Evolutionary conservation across 2,888 invertebrate species (phyloP), one percentile per base, ranked within the genome.

Genomic region (Baccha elongata): DNA sequence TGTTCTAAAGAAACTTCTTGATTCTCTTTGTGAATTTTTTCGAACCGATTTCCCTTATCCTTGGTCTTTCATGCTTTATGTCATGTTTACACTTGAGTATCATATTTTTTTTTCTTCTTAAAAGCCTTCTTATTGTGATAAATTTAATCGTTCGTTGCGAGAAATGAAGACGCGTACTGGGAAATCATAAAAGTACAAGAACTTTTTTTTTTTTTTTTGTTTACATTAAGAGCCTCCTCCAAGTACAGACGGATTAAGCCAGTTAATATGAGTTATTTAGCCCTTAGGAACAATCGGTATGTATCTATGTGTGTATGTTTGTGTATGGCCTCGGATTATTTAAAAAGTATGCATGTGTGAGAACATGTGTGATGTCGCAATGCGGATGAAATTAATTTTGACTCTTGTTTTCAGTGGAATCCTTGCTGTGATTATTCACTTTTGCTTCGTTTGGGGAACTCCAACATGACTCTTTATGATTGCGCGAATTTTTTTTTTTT

Each of bases 361-460:
- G 60, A 71, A 65, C 71, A 76, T 67, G 52, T 76, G 74, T 53
- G 65, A 71, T 81, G 71, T 60, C 76, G 81, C 81, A 81, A 81
- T 81, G 81, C 81, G 53, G 71, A 76, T 76, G 65, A 81, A 75
- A 76, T 81, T 69, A 75, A 71, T 71, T 69, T 60, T 55, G 50
- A 75, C 46, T 68, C 58, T 46, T 23, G 74, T 53, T 53, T 79
- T 67, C 67, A 60, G 60, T 76, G 42, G 71, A 76, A 71, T 76
- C 81, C 60, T 65, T 64, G 53, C 21, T 26, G 58, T 65, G 78
- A 58, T 72, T 44, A 37, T 60, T 60, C 60, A 60, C 60, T 44
- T 60, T 55, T 29, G 58, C 40, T 58, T 40, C 64, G 48, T 69
- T 73, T 65, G 58, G 80, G 80, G 55, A 62, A 53, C 42, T 60